Evolutionary conservation across 2,113 vertebrate genomes (phyloP).

Genomic region (Sander lucioperca): DNA sequence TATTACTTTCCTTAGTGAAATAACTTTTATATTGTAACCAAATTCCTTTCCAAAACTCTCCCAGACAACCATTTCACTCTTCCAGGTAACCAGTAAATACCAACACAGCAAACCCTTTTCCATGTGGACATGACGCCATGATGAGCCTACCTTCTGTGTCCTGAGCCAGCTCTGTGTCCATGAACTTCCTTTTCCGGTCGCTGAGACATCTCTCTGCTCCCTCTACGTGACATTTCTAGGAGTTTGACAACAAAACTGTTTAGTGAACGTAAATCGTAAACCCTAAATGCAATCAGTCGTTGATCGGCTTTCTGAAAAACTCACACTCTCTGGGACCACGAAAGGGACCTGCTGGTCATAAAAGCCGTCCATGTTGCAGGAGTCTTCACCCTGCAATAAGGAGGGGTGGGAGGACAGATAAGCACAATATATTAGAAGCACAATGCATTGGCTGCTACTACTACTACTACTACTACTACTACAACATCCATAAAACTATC

Average conservation of each 20-base stretch:
- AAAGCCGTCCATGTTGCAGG: slow-evolving; percentile 91
- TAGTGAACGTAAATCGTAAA: not conserved
- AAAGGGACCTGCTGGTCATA: slow-evolving; percentile 97
- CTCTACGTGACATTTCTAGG: slow-evolving; percentile 82
- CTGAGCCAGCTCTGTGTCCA: slow-evolving; percentile 94
- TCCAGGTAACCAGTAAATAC: not conserved
- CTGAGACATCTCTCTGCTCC: slow-evolving; percentile 82
- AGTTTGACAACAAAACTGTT: not conserved
- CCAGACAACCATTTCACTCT: not conserved
- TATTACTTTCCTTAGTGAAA: not conserved
- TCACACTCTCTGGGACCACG: slow-evolving; percentile 90
- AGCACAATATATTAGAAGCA: not conserved
- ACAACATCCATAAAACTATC: not conserved
- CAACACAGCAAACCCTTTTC: not conserved
- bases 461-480: not conserved
- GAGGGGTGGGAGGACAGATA: not conserved
- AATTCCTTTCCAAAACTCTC: not conserved
- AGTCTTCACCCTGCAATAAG: slow-evolving; percentile 57
- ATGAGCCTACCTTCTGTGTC: slow-evolving; percentile 91
- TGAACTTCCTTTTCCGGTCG: slow-evolving; percentile 93
- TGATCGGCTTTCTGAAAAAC: slow-evolving; percentile 58
- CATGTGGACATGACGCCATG: not conserved
- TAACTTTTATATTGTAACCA: not conserved
- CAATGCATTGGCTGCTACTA: not conserved
- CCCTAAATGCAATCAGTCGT: no score